Evolutionary conservation across 1,140 invertebrate genomes (phyloP).

Genomic region (Pseudoatta argentina): DNA sequence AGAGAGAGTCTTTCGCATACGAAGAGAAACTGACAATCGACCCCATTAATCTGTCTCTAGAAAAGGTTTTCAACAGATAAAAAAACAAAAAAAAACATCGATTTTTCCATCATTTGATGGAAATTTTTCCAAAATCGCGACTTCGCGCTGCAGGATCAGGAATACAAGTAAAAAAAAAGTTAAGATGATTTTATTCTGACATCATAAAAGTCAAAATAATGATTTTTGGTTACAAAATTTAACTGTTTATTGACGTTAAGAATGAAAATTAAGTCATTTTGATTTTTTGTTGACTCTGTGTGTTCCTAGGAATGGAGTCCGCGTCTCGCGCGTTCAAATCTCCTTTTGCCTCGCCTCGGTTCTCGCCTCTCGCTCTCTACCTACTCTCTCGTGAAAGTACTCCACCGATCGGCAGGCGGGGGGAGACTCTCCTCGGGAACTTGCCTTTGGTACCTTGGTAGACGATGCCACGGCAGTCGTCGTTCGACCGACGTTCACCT

Average conservation of each 20-base stretch:
- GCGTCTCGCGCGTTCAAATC: conserved; percentile 2
- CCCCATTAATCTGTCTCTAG: neutral
- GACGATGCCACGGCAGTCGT: conserved; percentile 72
- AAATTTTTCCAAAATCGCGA: neutral
- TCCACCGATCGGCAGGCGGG: conserved; percentile 44
- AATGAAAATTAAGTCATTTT: no score
- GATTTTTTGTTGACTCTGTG: no score
- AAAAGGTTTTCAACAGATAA: neutral
- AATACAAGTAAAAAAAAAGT: no score
- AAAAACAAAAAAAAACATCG: neutral
- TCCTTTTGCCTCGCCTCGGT: conserved; percentile 22
- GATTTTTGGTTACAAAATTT: no score
- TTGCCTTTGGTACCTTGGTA: conserved; percentile 69
- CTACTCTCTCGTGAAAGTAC: conserved; percentile 72
- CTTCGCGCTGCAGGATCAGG: no score
- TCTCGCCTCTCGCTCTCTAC: conserved; percentile 62
- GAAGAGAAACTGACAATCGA: neutral
- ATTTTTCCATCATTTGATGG: neutral
- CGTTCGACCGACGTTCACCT: conserved; percentile 71
- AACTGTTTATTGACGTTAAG: no score
- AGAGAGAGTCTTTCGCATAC: neutral
- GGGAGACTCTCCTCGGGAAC: conserved; percentile 59
- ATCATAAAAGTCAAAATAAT: no score
- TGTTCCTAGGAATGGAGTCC: no score
- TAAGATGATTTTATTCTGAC: no score